phyloP scores from a whole-genome alignment of 2,113 vertebrate genomes.

The Ancistrus triradiatus region DNA sequence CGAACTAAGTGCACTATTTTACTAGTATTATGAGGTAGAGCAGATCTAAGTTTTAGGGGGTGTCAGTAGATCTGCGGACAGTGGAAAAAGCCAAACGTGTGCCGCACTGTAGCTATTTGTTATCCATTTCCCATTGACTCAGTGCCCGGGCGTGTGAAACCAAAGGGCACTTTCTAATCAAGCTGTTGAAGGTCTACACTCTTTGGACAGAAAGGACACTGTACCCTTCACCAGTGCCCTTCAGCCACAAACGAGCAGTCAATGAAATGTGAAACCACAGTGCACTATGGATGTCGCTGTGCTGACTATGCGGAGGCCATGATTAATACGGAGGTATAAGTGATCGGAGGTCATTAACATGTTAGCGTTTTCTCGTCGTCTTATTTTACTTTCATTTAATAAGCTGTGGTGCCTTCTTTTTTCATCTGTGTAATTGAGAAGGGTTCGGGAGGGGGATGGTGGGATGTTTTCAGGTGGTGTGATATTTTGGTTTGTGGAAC shows the following conservation, averaged over 20 bases:
- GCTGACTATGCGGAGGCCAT: slow-evolving; percentile 10
- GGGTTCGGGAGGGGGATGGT: slow-evolving; percentile 28
- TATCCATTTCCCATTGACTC: slow-evolving; percentile 6
- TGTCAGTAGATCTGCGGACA: not conserved
- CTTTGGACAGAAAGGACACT: slow-evolving; percentile 12
- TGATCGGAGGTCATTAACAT: slow-evolving; percentile 18
- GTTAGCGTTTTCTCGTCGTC: slow-evolving; percentile 28
- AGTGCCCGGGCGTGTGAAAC: slow-evolving; percentile 12
- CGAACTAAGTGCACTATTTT: slow-evolving; percentile 20
- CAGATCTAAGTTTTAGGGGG: slow-evolving; percentile 8
- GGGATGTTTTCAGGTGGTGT: slow-evolving; percentile 13
- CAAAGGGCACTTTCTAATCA: slow-evolving; percentile 18
- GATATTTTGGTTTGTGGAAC: slow-evolving; percentile 47
- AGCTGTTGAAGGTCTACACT: slow-evolving; percentile 11
- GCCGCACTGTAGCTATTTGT: not conserved
- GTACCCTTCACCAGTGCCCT: slow-evolving; percentile 22
- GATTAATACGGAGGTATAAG: slow-evolving; percentile 8
- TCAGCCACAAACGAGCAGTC: slow-evolving; percentile 10
- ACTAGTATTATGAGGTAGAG: not conserved
- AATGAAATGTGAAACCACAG: not conserved
- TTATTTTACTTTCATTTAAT: slow-evolving; percentile 62
- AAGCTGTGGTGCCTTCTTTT: slow-evolving; percentile 80
- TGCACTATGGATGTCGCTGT: slow-evolving; percentile 4
- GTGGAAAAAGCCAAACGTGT: not conserved
- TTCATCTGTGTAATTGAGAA: slow-evolving; percentile 66